phyloP scores from a whole-genome alignment of 2,797 vertebrate genomes.

The Potorous gilbertii region DNA sequence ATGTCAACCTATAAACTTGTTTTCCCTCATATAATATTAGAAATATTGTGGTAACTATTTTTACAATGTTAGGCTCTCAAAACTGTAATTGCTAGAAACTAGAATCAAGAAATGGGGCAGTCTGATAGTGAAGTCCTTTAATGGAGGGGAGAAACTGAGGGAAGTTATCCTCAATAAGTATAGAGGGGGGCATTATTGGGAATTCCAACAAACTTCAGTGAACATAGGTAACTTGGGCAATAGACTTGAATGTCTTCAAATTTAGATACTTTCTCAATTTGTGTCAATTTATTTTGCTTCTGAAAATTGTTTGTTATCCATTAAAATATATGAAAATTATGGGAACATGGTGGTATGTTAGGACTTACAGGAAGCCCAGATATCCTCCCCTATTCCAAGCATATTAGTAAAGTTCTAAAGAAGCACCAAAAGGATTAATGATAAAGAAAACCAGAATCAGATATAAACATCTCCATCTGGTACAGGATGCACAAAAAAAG shows the following conservation, averaged over 20 bases:
- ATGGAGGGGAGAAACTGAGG: neutral
- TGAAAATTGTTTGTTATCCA: neutral
- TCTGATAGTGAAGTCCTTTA: neutral
- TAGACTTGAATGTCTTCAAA: neutral
- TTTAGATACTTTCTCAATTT: neutral
- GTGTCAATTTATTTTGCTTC: neutral
- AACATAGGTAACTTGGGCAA: neutral
- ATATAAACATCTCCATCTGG: neutral
- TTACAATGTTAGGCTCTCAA: neutral
- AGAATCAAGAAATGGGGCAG: neutral
- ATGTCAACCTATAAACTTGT: neutral
- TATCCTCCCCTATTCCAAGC: neutral
- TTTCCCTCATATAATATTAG: neutral
- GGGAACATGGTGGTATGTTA: neutral
- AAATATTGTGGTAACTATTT: neutral
- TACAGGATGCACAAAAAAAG: neutral
- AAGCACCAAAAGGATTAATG: neutral
- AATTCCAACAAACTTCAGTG: neutral
- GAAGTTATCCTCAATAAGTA: neutral
- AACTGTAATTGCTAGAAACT: neutral
- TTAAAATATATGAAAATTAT: neutral
- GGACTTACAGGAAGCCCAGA: neutral
- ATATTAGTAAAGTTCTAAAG: neutral
- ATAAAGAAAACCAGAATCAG: neutral
- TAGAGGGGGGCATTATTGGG: neutral